phyloP scores from a whole-genome alignment of 2,888 invertebrate genomes.

The Subacronicta megacephala region DNA sequence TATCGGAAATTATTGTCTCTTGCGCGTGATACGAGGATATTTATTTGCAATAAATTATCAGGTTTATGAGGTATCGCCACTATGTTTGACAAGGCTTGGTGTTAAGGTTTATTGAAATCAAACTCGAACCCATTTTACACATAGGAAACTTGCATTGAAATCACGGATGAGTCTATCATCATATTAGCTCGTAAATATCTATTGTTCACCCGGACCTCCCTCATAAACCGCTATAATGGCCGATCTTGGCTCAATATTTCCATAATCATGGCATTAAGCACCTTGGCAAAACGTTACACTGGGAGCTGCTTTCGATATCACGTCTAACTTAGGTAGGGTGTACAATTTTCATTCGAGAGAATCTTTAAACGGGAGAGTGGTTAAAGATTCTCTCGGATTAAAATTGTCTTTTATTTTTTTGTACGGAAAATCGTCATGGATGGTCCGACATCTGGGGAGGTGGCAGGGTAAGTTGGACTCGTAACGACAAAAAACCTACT shows the following conservation, averaged over 20 bases:
- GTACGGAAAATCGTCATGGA: no score
- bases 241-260: constrained; percentile 12
- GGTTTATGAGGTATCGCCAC: constrained; percentile 39
- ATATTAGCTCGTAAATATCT: constrained; percentile 21
- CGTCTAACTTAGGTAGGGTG: no score
- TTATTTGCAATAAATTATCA: constrained; percentile 59
- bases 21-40: constrained; percentile 51
- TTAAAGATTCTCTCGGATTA: no score
- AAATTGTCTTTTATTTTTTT: no score
- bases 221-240: no score
- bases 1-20: constrained; percentile 62
- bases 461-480: no score
- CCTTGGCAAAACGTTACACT: not conserved
- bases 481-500: no score
- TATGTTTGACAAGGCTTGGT: constrained; percentile 17
- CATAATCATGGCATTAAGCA: constrained; percentile 6
- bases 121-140: constrained; percentile 27
- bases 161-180: constrained; percentile 22
- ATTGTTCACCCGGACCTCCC: no score
- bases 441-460: no score
- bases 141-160: constrained; percentile 23
- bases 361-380: no score
- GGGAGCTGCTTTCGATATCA: no score
- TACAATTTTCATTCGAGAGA: no score
- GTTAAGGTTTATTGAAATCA: constrained; percentile 33